Base-by-base conservation (phyloP, 2,113 vertebrate species). In the Eurypyga helias region DNA sequence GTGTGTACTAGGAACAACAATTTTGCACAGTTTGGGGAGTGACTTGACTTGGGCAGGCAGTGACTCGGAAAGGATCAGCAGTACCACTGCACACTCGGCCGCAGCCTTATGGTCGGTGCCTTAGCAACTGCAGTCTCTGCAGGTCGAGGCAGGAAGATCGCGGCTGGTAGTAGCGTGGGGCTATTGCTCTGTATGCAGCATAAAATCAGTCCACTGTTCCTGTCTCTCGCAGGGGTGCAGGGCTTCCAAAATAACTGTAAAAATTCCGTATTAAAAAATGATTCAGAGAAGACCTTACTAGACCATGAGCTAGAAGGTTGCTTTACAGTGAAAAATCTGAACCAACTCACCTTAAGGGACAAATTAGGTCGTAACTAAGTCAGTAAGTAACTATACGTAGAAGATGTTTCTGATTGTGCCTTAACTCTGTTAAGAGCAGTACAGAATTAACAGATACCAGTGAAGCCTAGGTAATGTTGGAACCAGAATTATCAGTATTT, bases 91-190 rank as follows among this genome's bases (percentile, higher is more conserved):
- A 6, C 13, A 2, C 33, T 19, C 24, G 16, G 20, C 34, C 29
- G 3, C 46, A 20, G 29, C 28, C 36, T 41, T 6, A 0, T 2
- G 16, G 18, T 11, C 5, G 4, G 13, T 45, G 61, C 61, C 33
- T 19, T 31, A 5, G 70, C 34, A 85, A 24, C 45, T 80, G 23
- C 18, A 31, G 4, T 33, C 52, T 12, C 83, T 46, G 41, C 51
- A 38, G 55, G 34, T 36, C 0, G 0, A 45, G 57, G 49, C 45
- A 36, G 71, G 54, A 65, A 46, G 25, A 3, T 34, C 13, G 4
- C 28, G 41, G 11, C 51, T 62, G 41, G 14, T 24, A 45, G 17
- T 36, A 38, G 13, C 0, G 3, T 28, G 23, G 14, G 7, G 18
- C 17, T 43, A 0, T 41, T 34, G 31, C 29, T 60, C 36, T 7